Conservation (phyloP, 2,113 vertebrate genomes). For the Nannospalax galili region DNA sequence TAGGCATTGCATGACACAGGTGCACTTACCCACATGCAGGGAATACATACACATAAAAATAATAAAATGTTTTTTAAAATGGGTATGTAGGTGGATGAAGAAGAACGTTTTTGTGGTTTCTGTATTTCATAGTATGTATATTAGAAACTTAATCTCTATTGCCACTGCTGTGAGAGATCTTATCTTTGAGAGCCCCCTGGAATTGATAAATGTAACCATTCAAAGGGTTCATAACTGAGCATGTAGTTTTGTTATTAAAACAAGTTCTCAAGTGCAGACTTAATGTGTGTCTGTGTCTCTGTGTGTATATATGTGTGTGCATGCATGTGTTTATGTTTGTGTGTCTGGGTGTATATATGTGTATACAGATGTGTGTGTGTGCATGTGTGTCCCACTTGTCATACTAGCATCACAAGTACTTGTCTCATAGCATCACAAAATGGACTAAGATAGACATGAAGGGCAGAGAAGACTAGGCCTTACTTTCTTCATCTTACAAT, state of each 20-base stretch:
- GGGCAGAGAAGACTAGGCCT: too few species aligned
- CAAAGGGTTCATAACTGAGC: neutral
- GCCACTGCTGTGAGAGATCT: neutral
- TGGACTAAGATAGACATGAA: neutral
- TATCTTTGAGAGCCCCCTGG: neutral
- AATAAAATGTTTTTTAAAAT: too few species aligned
- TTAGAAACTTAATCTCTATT: neutral
- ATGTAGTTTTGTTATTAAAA: neutral
- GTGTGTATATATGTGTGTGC: too few species aligned
- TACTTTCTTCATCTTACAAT: neutral
- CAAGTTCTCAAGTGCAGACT: neutral
- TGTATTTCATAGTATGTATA: too few species aligned
- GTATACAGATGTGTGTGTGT: too few species aligned
- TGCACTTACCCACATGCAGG: too few species aligned
- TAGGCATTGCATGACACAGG: too few species aligned
- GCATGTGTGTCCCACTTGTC: neutral
- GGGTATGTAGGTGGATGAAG: neutral
- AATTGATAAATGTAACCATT: neutral
- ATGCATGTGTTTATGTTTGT: too few species aligned
- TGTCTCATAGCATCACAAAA: neutral
- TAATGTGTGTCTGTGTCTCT: neutral
- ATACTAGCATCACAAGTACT: too few species aligned
- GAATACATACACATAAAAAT: too few species aligned
- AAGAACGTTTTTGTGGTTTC: neutral
- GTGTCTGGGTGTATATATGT: too few species aligned